Evolutionary conservation across 1,140 invertebrate genomes (phyloP).

Genomic region (Dreissena polymorpha): DNA sequence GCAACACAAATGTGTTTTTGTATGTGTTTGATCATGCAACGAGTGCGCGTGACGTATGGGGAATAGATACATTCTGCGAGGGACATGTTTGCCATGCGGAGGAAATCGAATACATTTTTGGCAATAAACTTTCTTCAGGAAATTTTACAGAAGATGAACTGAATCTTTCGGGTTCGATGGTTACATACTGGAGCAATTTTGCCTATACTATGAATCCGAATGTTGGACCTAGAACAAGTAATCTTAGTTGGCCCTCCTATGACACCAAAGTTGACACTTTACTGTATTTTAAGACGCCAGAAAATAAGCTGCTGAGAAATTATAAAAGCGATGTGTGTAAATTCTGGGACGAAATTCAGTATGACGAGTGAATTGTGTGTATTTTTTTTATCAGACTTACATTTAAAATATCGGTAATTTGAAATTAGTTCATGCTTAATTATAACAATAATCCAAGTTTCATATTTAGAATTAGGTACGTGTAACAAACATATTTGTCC

Average conservation of each 20-base stretch:
- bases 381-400: too few relatives aligned
- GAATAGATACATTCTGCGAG: slow-evolving; percentile 65
- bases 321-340: slow-evolving; percentile 62
- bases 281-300: slow-evolving; percentile 63
- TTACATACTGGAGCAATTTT: slow-evolving; percentile 74
- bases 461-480: too few relatives aligned
- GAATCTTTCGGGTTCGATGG: slow-evolving; percentile 60
- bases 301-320: slow-evolving; percentile 48
- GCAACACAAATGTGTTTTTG: slow-evolving; percentile 49
- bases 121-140: slow-evolving; percentile 47
- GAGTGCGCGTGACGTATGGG: slow-evolving; percentile 66
- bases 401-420: too few relatives aligned
- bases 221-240: neutral
- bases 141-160: slow-evolving; percentile 64
- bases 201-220: slow-evolving; percentile 69
- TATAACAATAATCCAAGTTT: too few relatives aligned
- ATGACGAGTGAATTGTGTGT: slow-evolving; percentile 17
- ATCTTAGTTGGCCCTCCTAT: slow-evolving; percentile 62
- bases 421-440: too few relatives aligned
- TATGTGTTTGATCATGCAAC: slow-evolving; percentile 72
- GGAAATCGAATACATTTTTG: slow-evolving; percentile 72
- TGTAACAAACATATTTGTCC: too few relatives aligned
- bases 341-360: slow-evolving; percentile 70
- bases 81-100: slow-evolving; percentile 71
- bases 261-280: slow-evolving; percentile 24